Evolutionary conservation across 1,140 invertebrate genomes (phyloP).

Genomic region (Drosophila sproati): DNA sequence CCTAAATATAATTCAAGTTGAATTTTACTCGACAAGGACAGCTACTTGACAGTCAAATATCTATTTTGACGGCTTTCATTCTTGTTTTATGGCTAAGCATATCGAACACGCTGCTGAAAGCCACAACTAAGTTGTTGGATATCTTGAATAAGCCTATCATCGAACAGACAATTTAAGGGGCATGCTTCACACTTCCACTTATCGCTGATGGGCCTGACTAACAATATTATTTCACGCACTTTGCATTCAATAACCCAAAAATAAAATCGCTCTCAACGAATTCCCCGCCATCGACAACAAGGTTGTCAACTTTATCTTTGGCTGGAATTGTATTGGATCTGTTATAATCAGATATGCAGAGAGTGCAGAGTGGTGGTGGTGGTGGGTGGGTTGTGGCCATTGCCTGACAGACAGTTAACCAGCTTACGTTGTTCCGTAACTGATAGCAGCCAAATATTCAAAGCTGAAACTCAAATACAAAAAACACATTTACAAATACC

Average conservation of each 20-base stretch:
- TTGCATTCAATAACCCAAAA: slow-evolving; percentile 42
- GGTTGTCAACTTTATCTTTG: neutral
- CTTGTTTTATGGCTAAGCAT: too few relatives aligned
- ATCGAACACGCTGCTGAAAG: neutral
- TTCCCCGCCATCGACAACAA: neutral
- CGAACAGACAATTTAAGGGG: neutral
- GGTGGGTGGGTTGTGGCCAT: neutral
- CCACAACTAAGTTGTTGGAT: neutral
- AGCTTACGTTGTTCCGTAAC: slow-evolving; percentile 30
- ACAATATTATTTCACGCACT: slow-evolving; percentile 43
- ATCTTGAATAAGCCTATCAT: neutral
- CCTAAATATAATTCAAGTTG: too few relatives aligned
- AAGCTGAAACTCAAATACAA: slow-evolving; percentile 6
- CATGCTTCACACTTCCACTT: slow-evolving; percentile 22
- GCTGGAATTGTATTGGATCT: neutral
- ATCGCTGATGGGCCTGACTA: slow-evolving; percentile 15
- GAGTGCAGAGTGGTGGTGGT: neutral
- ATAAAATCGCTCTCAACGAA: slow-evolving; percentile 13
- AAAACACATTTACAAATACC: neutral
- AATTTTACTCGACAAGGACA: too few relatives aligned
- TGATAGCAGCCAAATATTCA: slow-evolving; percentile 10
- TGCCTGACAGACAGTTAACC: slow-evolving; percentile 44
- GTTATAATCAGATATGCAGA: slow-evolving; percentile 16
- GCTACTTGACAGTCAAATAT: too few relatives aligned
- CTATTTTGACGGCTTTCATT: too few relatives aligned